Evolutionary conservation across 2,888 invertebrate genomes (phyloP).

Genomic region (Agonopterix heracliana): DNA sequence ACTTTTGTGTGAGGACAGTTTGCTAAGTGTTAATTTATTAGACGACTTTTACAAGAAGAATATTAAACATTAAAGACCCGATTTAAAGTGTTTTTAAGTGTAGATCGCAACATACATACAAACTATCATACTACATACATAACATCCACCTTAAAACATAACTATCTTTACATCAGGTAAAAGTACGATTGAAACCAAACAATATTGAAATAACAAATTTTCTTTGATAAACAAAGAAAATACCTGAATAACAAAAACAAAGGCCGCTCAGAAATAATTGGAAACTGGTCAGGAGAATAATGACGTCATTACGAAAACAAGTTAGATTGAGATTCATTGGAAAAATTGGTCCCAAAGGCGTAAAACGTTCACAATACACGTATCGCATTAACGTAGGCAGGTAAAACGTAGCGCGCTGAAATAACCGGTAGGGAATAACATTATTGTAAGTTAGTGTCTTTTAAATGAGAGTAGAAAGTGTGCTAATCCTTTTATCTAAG

Average conservation of each 20-base stretch:
- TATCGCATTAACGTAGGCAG: background rate
- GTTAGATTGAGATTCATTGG: constrained; percentile 6
- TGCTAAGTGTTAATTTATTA: too few relatives aligned
- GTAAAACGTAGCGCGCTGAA: background rate
- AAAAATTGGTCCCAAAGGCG: constrained; percentile 6
- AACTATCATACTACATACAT: too few relatives aligned
- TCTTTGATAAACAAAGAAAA: background rate
- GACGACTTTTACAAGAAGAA: too few relatives aligned
- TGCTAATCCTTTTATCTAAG: constrained; percentile 65
- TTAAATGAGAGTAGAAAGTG: constrained; percentile 44
- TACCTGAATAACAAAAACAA: background rate
- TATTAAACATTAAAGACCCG: too few relatives aligned
- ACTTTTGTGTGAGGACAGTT: too few relatives aligned
- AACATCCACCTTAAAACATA: too few relatives aligned
- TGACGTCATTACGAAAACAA: constrained; percentile 8
- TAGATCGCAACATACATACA: too few relatives aligned
- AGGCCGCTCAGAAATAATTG: constrained; percentile 5
- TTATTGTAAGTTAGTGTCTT: constrained; percentile 20
- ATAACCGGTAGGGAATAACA: too few relatives aligned
- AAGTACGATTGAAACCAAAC: too few relatives aligned
- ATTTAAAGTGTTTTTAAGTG: too few relatives aligned
- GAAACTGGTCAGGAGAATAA: constrained; percentile 7
- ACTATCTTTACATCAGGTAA: too few relatives aligned
- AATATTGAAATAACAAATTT: too few relatives aligned
- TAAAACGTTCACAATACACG: background rate